phyloP scores from a whole-genome alignment of 2,888 invertebrate genomes.

The Mythimna impura region DNA sequence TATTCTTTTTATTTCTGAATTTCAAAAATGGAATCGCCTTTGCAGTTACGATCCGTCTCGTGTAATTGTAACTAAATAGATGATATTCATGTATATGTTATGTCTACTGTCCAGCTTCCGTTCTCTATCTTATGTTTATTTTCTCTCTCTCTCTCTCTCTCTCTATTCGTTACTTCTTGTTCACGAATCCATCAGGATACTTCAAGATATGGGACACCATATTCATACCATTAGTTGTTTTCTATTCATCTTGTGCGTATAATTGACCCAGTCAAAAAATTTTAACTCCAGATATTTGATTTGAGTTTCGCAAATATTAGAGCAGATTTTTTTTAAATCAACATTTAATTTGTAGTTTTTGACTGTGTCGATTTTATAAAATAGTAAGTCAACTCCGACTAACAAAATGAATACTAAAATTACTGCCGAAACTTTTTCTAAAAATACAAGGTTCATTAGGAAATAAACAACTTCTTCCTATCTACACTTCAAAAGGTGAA shows the following conservation, averaged over 20 bases:
- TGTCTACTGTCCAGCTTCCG: conserved; percentile 62
- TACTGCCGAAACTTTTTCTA: not conserved
- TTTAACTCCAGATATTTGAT: not conserved
- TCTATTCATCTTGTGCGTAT: conserved; percentile 53
- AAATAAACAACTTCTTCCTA: not conserved
- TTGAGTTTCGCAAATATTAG: not conserved
- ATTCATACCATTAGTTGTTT: conserved; percentile 75
- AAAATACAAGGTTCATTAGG: conserved; percentile 6
- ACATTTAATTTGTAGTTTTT: conserved; percentile 24
- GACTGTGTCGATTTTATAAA: conserved; percentile 45
- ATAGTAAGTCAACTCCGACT: conserved; percentile 62
- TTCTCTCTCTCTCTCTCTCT: conserved; percentile 16
- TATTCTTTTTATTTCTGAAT: not conserved
- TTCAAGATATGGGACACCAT: conserved; percentile 73
- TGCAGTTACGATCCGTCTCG: conserved; percentile 43
- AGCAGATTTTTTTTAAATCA: not conserved
- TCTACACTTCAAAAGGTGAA: not conserved
- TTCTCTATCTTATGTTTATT: conserved; percentile 54
- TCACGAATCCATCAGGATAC: conserved; percentile 67
- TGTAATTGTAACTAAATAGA: conserved; percentile 41
- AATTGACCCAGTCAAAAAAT: conserved; percentile 51
- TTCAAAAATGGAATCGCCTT: not conserved
- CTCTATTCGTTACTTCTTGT: conserved; percentile 51
- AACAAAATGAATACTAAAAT: conserved; percentile 37
- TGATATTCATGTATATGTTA: conserved; percentile 49